Base-by-base conservation (phyloP, 2,797 vertebrate genomes). In the Cygnus olor region DNA sequence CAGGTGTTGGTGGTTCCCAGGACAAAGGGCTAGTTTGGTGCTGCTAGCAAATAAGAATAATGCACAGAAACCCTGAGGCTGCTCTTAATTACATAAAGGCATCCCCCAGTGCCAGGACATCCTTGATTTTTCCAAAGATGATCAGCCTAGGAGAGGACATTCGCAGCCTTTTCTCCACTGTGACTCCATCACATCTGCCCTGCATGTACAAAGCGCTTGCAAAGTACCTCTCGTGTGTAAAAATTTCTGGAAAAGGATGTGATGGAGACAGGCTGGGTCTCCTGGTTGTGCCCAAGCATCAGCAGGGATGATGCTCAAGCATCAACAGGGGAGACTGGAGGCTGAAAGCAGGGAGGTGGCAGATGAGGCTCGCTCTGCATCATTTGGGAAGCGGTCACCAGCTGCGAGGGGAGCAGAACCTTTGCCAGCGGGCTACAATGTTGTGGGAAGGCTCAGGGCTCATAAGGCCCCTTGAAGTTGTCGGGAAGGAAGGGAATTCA, bases 261-360 rank as follows among this genome's bases (percentile, higher is more conserved):
- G 6, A 57, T 21, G 36, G 57, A 94, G 57, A 32, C 58, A 80
- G 36, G 42, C 54, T 58, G 27, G 78, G 64, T 60, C 44, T 78
- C 54, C 65, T 66, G 77, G 42, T 44, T 88, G 94, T 85, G 78
- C 65, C 85, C 80, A 85, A 40, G 77, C 79, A 78, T 70, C 86
- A 92, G 65, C 72, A 49, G 47, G 47, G 47, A 47, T 47, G 47
- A 47, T 47, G 47, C 47, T 6, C 47, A 49, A 49, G 47, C 58
- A 38, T 86, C 44, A 40, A 34, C 0, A 2, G 0, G 1, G 60
- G 15, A 72, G 61, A 5, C 8, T n/a, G 11, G 15, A 77, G 25
- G 36, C 34, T 65, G 49, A 25, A 82, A 63, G 34, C 0, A 78
- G 77, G 58, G 93, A 36, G 1, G 25, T 82, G 24, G 36, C 19